Evolutionary conservation across 2,797 vertebrate genomes (phyloP), one percentile per base, ranked within the genome.

Genomic region (Myoxocephalus aenaeus): DNA sequence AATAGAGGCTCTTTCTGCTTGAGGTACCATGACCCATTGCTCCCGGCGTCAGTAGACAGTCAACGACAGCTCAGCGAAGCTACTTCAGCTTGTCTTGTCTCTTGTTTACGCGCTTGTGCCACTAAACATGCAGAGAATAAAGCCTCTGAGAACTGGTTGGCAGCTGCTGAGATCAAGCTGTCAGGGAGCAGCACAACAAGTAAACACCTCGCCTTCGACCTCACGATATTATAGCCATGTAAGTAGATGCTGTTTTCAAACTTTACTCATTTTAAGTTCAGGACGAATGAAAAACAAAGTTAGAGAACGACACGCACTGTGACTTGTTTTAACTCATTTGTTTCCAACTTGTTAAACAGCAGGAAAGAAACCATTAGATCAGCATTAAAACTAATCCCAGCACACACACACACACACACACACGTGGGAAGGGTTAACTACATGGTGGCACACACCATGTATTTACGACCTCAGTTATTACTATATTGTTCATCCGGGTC

Each of bases 171-270:
- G 79, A 29, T 77, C 86, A 13, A 59, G 65, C 84, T 80, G 77
- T 25, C 85, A 89, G 8, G 82, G 75, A 82, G 82, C 88, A 64
- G 63, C 81, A 15, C 88, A 76, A 67, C 90, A 65, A 44, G 74
- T 70, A 0, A 68, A 71, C 65, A 73, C 34, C 15, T 73, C n/a
- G 32, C 2, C 54, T 2, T 62, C 68, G 51, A 3, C 42, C 42
- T 70, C 69, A 2, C 83, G 90, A 82, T 44, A 51, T n/a, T 90
- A 92, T 32, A 90, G 89, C 70, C 56, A 80, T 64, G 95, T 96
- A 89, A 95, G 95, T 94, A 7, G 7, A 59, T 13, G 20, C 1
- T 79, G 68, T 29, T 48, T 42, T 2, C 18, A 40, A 13, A 70
- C n/a, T 66, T 40, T 32, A 64, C 27, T 27, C 25, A 27, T 15